Base-by-base conservation (phyloP, 2,113 vertebrate species). In the Grammomys dolichurus region DNA sequence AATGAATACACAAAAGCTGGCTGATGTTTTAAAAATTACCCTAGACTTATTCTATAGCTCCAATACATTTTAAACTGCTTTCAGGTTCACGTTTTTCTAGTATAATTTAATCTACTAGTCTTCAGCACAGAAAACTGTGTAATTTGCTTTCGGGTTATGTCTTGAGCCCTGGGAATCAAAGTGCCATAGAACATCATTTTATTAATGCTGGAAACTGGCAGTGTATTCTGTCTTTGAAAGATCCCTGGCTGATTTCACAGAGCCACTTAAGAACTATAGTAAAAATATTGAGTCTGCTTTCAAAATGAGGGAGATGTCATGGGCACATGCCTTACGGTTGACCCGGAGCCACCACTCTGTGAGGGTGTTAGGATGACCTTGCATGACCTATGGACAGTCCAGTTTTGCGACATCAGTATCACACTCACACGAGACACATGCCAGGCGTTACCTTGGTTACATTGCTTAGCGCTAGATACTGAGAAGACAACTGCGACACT, bases 391-490 rank as follows among this genome's bases (percentile, higher is more conserved):
- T 85, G 26, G 28, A 40, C 94, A 80, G 63, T 67, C 24, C 82
- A 63, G 56, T 20, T 36, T 31, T 1, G 95, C 8, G 3, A 90
- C 89, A n/a, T 33, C 19, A 13, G 43, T 0, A 31, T 14, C 85
- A 63, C 88, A 87, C 84, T 70, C 93, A 97, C 14, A 46, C 97
- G 86, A 31, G 60, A 97, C 97, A 97, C 90, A 51, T 9, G 82
- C 91, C 78, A 63, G 90, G 97, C 95, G 89, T 99, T 99, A 99
- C 99, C 99, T 99, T 99, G 63, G 99, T 99, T 98, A 99, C 97
- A 99, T 99, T 99, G 99, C 99, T 99, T 98, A 99, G 99, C 93
- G 99, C 99, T 98, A 99, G 98, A 98, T 99, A 99, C 86, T 99
- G 99, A 87, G 99, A 99, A 91, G 99, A 99, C 96, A 99, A 99